A percentile compares a stretch with the other conserved stretches of the same genome.
Evolutionary conservation across 2,888 invertebrate genomes (phyloP).

Genomic region (Cataglyphis albicans): DNA sequence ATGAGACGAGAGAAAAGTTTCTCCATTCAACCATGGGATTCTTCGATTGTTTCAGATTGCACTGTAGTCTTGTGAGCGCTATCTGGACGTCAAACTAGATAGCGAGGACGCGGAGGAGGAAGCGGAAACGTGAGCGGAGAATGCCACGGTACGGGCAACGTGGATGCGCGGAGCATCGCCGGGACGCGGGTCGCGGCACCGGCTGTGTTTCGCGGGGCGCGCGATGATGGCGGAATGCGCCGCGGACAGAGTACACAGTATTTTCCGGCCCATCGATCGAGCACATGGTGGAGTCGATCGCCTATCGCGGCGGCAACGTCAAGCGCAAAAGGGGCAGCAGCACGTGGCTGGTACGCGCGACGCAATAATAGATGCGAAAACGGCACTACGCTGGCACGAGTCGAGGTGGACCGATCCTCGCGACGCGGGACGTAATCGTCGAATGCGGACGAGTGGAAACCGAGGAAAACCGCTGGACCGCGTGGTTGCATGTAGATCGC

Average conservation of each 20-base stretch:
- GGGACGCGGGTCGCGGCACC: constrained; percentile 41
- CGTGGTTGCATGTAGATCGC: constrained; percentile 66
- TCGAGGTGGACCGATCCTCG: constrained; percentile 68
- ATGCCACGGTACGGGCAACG: constrained; percentile 62
- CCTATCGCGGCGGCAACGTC: constrained; percentile 24
- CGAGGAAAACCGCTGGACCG: constrained; percentile 31
- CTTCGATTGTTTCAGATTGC: constrained; percentile 31
- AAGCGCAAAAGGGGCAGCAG: constrained; percentile 35
- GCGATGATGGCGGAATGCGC: constrained; percentile 77
- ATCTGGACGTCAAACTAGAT: not conserved
- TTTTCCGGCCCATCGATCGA: constrained; percentile 61
- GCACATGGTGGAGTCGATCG: constrained; percentile 39
- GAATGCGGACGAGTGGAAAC: constrained; percentile 39
- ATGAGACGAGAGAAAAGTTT: not conserved
- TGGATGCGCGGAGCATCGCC: constrained; percentile 45
- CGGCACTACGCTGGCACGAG: constrained; percentile 57
- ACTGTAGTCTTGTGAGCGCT: not conserved
- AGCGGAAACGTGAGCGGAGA: constrained; percentile 44
- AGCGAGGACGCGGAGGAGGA: constrained; percentile 21
- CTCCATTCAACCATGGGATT: not conserved
- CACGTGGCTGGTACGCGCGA: constrained; percentile 57
- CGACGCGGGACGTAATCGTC: constrained; percentile 59
- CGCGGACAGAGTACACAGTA: constrained; percentile 58
- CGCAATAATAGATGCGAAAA: constrained; percentile 70
- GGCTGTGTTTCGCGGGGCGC: constrained; percentile 59